Evolutionary conservation across 2,113 vertebrate species (phyloP), one percentile per base, ranked within the genome.

Genomic region (Rhinoderma darwinii): DNA sequence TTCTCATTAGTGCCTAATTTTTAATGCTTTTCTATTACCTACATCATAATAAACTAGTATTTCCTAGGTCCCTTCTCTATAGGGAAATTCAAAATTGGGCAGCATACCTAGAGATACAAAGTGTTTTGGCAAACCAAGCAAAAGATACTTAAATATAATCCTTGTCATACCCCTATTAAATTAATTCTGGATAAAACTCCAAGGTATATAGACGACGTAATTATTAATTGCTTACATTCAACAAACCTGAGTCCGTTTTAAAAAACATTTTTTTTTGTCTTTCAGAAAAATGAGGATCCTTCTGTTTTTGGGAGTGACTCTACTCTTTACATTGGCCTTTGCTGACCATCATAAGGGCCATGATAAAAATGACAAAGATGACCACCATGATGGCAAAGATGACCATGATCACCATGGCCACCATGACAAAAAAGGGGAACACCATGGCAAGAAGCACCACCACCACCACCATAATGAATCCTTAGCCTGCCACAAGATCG

Each of bases 261-360:
- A n/a, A 1, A 43, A 25, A 5, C 7, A 30, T 17, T 85, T 6
- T 50, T 51, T 35, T 61, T 76, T 32, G 43, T 32, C 25, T 51
- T 86, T 47, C 30, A 86, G 84, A 59, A 86, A 92, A 90, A 96
- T 96, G 95, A 89, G 54, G 77, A 50, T 87, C 81, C 87, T 92
- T 0, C 54, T 91, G 22, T 89, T 89, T 87, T 87, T 90, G 44
- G 92, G 74, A 88, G 96, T 79, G 61, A 44, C 76, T 2, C 79
- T 89, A 32, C 41, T 91, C 51, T 66, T 89, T 83, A 84, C 80
- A n/a, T 79, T 47, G 44, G 61, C 20, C 35, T 39, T 51, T 56
- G 51, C 35, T 83, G 88, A 39, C 89, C 88, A 87, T 35, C 35
- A 73, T n/a, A 25, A 79, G 0, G 37, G 30, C 1, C 12, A 51